These are phyloP conservation scores for Dusona sp. DNA, from an alignment of 2,888 invertebrate species.

Conservation along the genomic window DNA sequence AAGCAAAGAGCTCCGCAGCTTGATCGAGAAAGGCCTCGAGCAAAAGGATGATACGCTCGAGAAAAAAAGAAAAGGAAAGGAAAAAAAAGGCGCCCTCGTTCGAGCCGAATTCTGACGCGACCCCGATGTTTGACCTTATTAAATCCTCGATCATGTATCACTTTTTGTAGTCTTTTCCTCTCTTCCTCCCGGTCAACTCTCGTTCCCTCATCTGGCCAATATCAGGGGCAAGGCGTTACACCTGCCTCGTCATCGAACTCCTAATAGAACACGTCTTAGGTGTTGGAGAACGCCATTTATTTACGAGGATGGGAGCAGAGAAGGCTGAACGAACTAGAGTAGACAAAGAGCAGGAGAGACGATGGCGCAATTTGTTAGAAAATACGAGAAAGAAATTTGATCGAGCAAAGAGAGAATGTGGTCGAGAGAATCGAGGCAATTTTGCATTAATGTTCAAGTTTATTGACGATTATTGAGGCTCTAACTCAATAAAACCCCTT, in stretches of 20 bases:
- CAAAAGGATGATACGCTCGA: slow-evolving; percentile 11
- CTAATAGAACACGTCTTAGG: slow-evolving; percentile 45
- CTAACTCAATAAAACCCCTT: not conserved
- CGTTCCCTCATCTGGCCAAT: slow-evolving; percentile 11
- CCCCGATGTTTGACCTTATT: slow-evolving; percentile 64
- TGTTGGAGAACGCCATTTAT: slow-evolving; percentile 45
- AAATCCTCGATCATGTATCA: slow-evolving; percentile 47
- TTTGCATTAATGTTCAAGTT: not conserved
- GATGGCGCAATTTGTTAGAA: slow-evolving; percentile 45
- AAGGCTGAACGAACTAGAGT: not conserved
- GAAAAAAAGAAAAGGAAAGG: not conserved
- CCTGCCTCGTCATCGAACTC: slow-evolving; percentile 43
- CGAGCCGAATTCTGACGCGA: slow-evolving; percentile 58
- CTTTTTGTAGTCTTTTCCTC: not conserved
- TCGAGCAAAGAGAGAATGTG: not conserved
- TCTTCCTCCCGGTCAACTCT: not conserved
- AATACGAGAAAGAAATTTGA: not conserved
- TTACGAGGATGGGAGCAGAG: slow-evolving; percentile 1
- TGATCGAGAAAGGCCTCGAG: slow-evolving; percentile 15
- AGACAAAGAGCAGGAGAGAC: slow-evolving; percentile 14
- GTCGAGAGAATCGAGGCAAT: not conserved
- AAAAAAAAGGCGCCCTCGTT: not conserved
- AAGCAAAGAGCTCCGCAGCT: slow-evolving; percentile 9
- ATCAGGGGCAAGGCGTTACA: slow-evolving; percentile 25
- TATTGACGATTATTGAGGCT: not conserved